Percentiles rank a stretch among this genome's conserved stretches.
Evolutionary conservation across 35 echinoderm and acorn worm species (phyloP).

Genomic region (Ptychodera flava): DNA sequence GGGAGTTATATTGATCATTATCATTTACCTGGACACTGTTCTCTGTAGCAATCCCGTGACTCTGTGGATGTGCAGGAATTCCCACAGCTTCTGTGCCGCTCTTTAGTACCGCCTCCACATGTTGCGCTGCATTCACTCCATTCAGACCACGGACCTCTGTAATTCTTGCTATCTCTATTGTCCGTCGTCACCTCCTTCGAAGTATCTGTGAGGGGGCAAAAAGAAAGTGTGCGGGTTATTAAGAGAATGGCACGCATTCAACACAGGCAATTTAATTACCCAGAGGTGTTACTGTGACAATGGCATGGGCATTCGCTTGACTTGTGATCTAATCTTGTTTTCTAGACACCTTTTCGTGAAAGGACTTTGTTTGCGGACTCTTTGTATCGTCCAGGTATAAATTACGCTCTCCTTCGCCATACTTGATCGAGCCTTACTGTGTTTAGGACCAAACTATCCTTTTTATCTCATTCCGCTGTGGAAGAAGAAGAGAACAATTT

Average conservation of each 20-base stretch:
- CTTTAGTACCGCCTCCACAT: conserved; percentile 61
- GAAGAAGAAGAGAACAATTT: no score
- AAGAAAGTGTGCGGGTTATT: background rate
- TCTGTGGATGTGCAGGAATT: conserved; percentile 58
- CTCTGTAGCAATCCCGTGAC: conserved; percentile 46
- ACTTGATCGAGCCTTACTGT: background rate
- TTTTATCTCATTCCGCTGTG: no score
- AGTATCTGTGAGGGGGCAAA: background rate
- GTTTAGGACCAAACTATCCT: background rate
- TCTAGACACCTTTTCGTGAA: background rate
- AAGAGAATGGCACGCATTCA: background rate
- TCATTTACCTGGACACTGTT: conserved; percentile 50
- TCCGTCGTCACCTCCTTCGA: background rate
- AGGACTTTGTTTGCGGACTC: background rate
- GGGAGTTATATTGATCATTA: no score
- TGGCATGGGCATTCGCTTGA: background rate
- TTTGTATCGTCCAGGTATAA: background rate
- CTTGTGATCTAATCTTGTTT: background rate
- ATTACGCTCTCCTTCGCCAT: background rate
- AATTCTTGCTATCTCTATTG: background rate
- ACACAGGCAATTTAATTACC: background rate
- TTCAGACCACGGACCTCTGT: conserved; percentile 21
- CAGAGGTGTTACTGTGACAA: background rate
- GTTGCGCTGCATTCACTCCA: conserved; percentile 67
- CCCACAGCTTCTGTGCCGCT: conserved; percentile 44